Percentiles rank a stretch among this genome's conserved stretches.
phyloP scores from a whole-genome alignment of 2,888 invertebrate genomes.

The Agrochola litura region DNA sequence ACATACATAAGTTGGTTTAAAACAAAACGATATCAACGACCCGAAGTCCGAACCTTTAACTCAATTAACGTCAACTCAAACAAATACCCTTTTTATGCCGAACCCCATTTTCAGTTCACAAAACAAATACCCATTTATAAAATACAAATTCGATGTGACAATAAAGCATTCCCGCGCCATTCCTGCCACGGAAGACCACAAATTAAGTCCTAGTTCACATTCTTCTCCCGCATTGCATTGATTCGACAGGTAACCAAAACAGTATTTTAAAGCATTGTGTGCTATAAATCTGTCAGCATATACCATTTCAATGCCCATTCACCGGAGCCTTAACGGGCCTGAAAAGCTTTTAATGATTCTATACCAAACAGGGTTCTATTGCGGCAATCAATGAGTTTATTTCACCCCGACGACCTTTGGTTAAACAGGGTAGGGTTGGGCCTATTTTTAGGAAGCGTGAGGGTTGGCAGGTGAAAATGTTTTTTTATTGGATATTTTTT shows the following conservation, averaged over 20 bases:
- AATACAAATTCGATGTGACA: slow-evolving; percentile 38
- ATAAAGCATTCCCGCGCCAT: slow-evolving; percentile 40
- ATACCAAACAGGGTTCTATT: slow-evolving; percentile 50
- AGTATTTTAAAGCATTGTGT: slow-evolving; percentile 59
- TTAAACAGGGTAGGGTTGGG: slow-evolving; percentile 36
- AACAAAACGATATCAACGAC: slow-evolving; percentile 38
- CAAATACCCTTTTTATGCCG: slow-evolving; percentile 46
- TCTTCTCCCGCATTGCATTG: slow-evolving; percentile 45
- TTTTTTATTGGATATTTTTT: neutral
- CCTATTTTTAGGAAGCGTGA: slow-evolving; percentile 26
- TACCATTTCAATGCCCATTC: slow-evolving; percentile 66
- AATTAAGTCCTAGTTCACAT: slow-evolving; percentile 63
- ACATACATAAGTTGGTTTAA: neutral
- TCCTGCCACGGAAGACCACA: slow-evolving; percentile 42
- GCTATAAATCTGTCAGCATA: slow-evolving; percentile 66
- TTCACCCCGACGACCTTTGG: slow-evolving; percentile 54
- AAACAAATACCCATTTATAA: slow-evolving; percentile 39
- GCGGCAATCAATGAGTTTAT: slow-evolving; percentile 64
- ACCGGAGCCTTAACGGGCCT: slow-evolving; percentile 57
- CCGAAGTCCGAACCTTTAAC: slow-evolving; percentile 18
- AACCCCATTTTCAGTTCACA: slow-evolving; percentile 47
- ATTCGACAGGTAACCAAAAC: slow-evolving; percentile 59
- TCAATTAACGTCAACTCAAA: slow-evolving; percentile 54
- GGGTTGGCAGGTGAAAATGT: slow-evolving; percentile 1
- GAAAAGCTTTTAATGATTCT: slow-evolving; percentile 67